Base-by-base conservation (phyloP, 2,113 vertebrate genomes). In the Charina bottae region DNA sequence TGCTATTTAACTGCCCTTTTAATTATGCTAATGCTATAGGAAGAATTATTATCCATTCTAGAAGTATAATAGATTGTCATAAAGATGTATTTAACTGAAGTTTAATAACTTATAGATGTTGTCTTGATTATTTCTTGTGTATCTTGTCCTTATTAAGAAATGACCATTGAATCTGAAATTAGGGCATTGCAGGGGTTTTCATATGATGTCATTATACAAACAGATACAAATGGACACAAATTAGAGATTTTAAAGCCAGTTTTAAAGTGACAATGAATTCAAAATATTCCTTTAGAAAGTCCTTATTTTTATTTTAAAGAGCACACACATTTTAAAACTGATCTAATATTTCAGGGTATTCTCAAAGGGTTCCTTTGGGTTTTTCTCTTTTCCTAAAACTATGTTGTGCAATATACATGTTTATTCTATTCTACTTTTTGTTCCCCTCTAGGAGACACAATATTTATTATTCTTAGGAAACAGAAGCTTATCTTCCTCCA, bases 401-500 rank as follows among this genome's bases (percentile, higher is more conserved):
- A 28, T 7, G 55, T 68, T 85, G 28, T 33, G 17, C 0, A 49
- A n/a, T 53, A 1, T 68, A 88, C 58, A 46, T 89, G 85, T 93
- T 92, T 37, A 11, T 60, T 94, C 86, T 91, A 53, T 92, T 1
- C 42, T 56, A 68, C 86, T 42, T 23, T 23, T n/a, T 64, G 15
- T 94, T 49, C 96, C 53, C 96, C 97, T 19, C 21, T 96, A 99
- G 99, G 99, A 94, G 99, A 99, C 94, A 99, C 99, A 4, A 98
- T 99, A 95, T 99, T 99, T 98, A 99, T 99, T 88, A 98, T 99
- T 78, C 97, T 99, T 97, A 98, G 99, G 97, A 99, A 99, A 95
- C 99, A 99, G 98, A 99, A 99, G 98, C 98, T 99, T 94, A 99
- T 99, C 97, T 99, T 99, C 97, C 98, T 99, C 68, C 99, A 99